Conservation (phyloP, 2,888 invertebrate genomes). For the Azorinus chamasolen region DNA sequence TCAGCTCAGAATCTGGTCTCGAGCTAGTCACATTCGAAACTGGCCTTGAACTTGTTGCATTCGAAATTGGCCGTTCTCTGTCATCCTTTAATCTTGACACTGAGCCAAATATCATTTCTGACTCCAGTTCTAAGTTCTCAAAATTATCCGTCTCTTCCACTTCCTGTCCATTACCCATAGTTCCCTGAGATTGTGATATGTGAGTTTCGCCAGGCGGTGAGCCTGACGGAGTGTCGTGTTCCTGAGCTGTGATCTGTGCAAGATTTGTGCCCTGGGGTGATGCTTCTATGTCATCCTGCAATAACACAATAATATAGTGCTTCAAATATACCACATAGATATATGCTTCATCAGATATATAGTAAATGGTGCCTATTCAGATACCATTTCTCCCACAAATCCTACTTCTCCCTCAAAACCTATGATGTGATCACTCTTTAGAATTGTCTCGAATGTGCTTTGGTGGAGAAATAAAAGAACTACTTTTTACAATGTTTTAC, state of each 20-base stretch:
- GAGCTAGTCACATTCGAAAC: constrained; percentile 63
- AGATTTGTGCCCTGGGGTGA: neutral
- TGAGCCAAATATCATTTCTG: constrained; percentile 42
- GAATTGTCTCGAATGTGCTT: too few relatives aligned
- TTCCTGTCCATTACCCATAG: constrained; percentile 18
- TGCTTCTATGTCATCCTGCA: constrained; percentile 5
- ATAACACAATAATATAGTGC: too few relatives aligned
- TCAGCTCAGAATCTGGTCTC: constrained; percentile 60
- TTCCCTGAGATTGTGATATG: constrained; percentile 43
- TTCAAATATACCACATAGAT: too few relatives aligned
- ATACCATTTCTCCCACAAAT: too few relatives aligned
- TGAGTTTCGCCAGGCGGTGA: constrained; percentile 3
- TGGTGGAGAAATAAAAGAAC: too few relatives aligned
- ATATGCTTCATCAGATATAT: too few relatives aligned
- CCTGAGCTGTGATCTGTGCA: constrained; percentile 4
- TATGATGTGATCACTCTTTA: too few relatives aligned
- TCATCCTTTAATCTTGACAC: constrained; percentile 51
- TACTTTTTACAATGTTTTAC: too few relatives aligned
- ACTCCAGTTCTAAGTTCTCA: constrained; percentile 42
- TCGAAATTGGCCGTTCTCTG: constrained; percentile 19
- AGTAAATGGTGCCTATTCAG: too few relatives aligned
- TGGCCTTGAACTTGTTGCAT: constrained; percentile 25
- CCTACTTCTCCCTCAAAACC: too few relatives aligned
- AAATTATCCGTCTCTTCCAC: constrained; percentile 23
- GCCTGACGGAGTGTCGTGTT: constrained; percentile 13